Conservation (phyloP, 1,140 invertebrate genomes). For the Drosophila burlai region DNA sequence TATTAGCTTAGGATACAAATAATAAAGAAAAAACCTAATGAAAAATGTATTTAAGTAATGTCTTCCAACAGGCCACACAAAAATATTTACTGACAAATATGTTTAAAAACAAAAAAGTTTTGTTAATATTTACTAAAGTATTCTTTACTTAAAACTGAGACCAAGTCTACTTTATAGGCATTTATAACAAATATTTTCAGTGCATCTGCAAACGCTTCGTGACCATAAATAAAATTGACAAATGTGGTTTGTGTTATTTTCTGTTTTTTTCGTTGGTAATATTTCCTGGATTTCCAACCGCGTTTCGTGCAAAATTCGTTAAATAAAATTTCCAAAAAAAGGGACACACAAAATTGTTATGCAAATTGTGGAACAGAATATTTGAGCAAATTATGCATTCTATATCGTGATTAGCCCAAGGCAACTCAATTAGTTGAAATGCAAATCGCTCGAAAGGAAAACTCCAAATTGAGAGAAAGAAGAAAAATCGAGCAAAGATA, state of each 20-base stretch:
- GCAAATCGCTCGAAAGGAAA: conserved; percentile 60
- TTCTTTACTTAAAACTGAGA: background rate
- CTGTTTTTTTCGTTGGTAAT: conserved; percentile 5
- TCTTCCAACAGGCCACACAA: too few relatives aligned
- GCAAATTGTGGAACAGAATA: conserved; percentile 55
- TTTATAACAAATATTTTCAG: conserved; percentile 3
- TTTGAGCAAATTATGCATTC: conserved; percentile 51
- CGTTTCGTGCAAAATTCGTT: conserved; percentile 31
- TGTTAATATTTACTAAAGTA: background rate
- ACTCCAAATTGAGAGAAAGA: background rate
- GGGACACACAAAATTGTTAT: conserved; percentile 47
- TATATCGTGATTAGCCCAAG: conserved; percentile 49
- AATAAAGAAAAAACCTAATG: too few relatives aligned
- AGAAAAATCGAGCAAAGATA: conserved; percentile 35
- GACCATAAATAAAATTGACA: conserved; percentile 83
- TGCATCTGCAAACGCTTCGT: conserved; percentile 67
- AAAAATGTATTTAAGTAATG: too few relatives aligned
- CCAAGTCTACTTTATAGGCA: rapidly evolving
- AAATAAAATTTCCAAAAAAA: conserved; percentile 62
- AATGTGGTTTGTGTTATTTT: conserved; percentile 57
- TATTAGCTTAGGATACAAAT: too few relatives aligned
- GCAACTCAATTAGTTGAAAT: conserved; percentile 75
- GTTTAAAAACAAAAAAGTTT: background rate
- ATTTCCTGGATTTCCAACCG: conserved; percentile 21
- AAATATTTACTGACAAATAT: too few relatives aligned